Percentiles rank a stretch among this genome's conserved stretches.
phyloP scores from a whole-genome alignment of 2,888 invertebrate genomes.

The Craniophora ligustri region DNA sequence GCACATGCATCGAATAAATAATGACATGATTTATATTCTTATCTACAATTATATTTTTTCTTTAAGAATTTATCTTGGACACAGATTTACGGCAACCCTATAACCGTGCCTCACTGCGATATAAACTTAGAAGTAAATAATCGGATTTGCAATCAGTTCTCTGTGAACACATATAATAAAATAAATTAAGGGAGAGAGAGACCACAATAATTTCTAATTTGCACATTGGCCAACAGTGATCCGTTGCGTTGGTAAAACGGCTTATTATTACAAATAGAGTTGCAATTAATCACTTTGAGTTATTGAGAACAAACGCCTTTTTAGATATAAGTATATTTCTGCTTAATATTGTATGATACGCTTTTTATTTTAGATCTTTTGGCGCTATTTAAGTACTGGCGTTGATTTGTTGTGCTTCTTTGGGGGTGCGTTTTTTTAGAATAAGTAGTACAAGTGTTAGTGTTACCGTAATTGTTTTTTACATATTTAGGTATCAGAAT shows the following conservation, averaged over 20 bases:
- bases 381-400: background rate
- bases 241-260: slow-evolving; percentile 33
- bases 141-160: background rate
- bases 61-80: background rate
- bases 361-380: slow-evolving; percentile 21
- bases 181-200: slow-evolving; percentile 38
- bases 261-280: slow-evolving; percentile 38
- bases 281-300: slow-evolving; percentile 26
- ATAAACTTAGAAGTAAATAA: slow-evolving; percentile 1
- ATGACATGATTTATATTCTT: too few species aligned
- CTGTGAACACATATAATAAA: background rate
- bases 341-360: too few species aligned
- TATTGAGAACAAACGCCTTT: slow-evolving; percentile 35
- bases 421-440: too few species aligned
- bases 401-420: slow-evolving; percentile 15
- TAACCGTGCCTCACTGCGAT: background rate
- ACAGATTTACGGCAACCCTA: background rate
- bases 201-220: slow-evolving; percentile 56
- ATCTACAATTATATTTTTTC: background rate
- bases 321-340: too few species aligned
- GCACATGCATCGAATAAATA: too few species aligned
- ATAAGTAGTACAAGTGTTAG: too few species aligned
- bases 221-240: slow-evolving; percentile 48
- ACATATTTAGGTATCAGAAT: too few species aligned
- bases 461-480: too few species aligned